phyloP scores from a whole-genome alignment of 2,797 vertebrate species.

The Ciconia nigra region DNA sequence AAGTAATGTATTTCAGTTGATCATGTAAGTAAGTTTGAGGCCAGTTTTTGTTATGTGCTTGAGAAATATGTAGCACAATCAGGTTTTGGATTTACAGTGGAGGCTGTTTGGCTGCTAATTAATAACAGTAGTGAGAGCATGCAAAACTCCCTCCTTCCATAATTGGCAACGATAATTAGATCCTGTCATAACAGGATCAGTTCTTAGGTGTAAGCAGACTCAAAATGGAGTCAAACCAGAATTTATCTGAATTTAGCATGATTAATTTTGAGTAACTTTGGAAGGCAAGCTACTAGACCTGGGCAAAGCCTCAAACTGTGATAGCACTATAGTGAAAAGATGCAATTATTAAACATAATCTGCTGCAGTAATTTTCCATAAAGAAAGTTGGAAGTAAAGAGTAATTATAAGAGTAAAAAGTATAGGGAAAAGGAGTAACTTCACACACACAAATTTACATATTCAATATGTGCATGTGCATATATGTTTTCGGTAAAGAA shows the following conservation, averaged over 20 bases:
- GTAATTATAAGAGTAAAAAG: not conserved
- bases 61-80: not conserved
- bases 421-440: not conserved
- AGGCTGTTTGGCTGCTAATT: not conserved
- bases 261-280: slow-evolving; percentile 9
- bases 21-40: not conserved
- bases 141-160: not conserved
- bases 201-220: not conserved
- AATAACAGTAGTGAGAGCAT: not conserved
- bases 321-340: not conserved
- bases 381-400: not conserved
- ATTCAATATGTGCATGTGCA: not conserved
- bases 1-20: not conserved
- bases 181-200: not conserved
- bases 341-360: not conserved
- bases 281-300: not conserved
- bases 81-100: not conserved
- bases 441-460: not conserved
- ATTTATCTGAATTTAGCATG: not conserved
- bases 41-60: not conserved
- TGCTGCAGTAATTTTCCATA: not conserved
- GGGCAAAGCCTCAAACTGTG: not conserved
- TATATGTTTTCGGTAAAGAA: not conserved
- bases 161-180: not conserved
- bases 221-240: not conserved